Evolutionary conservation across 2,797 vertebrate genomes (phyloP).

Genomic region (Enoplosus armatus): DNA sequence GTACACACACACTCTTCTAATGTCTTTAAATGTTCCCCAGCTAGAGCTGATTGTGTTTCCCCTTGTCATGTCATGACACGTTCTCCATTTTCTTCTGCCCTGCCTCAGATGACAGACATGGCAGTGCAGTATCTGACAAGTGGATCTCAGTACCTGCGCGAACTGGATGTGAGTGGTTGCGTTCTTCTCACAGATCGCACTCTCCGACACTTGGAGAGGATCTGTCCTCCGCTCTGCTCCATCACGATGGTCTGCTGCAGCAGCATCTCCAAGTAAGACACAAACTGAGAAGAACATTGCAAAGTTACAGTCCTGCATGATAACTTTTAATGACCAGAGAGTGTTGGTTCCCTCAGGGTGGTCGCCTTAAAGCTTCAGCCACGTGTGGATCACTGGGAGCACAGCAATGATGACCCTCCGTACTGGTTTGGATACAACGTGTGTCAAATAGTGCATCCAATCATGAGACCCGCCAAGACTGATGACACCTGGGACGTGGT

Average conservation of each 20-base stretch:
- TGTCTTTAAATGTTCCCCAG: not conserved
- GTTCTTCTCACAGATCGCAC: constrained; percentile 84
- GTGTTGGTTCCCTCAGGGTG: constrained; percentile 72
- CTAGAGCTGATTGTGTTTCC: not conserved
- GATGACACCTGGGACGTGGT: constrained; percentile 31
- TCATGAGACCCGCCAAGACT: constrained; percentile 23
- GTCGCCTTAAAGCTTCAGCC: constrained; percentile 81
- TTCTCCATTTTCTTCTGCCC: not conserved
- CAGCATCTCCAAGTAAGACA: constrained; percentile 86
- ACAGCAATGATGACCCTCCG: constrained; percentile 80
- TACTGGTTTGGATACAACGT: constrained; percentile 75
- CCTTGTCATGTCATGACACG: not conserved
- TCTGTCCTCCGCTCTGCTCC: constrained; percentile 83
- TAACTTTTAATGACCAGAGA: constrained; percentile 7
- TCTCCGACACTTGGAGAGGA: constrained; percentile 76
- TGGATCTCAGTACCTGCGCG: constrained; percentile 83
- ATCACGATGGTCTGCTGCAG: constrained; percentile 86
- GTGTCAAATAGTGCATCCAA: constrained; percentile 40
- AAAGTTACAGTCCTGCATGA: not conserved
- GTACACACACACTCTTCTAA: constrained; percentile 54
- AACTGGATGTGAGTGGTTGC: constrained; percentile 88
- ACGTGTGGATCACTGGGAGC: constrained; percentile 79
- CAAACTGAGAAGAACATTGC: not conserved
- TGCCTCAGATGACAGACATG: constrained; percentile 85
- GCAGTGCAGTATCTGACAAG: constrained; percentile 83